phyloP scores from a whole-genome alignment of 2,888 invertebrate species.

The Charanyca ferruginea region DNA sequence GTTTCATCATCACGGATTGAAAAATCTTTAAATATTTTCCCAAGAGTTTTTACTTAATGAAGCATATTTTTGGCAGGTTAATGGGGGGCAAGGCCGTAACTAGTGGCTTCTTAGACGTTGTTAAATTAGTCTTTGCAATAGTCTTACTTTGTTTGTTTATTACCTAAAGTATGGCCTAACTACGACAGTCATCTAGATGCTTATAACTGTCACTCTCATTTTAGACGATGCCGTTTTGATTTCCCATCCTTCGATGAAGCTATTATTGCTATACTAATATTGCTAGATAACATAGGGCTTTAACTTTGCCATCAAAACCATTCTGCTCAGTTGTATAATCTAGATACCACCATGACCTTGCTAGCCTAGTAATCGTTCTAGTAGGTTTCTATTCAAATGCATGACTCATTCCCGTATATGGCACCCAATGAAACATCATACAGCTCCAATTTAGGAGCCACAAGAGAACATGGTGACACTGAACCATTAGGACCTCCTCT shows the following conservation, averaged over 20 bases:
- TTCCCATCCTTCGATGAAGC: not conserved
- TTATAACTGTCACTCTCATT: not conserved
- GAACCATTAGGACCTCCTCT: slow-evolving; percentile 6
- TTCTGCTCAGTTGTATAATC: slow-evolving; percentile 15
- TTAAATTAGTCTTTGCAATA: slow-evolving; percentile 5
- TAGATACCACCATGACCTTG: slow-evolving; percentile 44
- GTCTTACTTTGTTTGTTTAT: not conserved
- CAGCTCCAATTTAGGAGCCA: slow-evolving; percentile 23
- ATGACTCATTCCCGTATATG: slow-evolving; percentile 51
- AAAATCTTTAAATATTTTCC: slow-evolving; percentile 43
- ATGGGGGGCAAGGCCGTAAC: slow-evolving; percentile 19
- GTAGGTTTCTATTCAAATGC: slow-evolving; percentile 37
- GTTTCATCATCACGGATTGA: slow-evolving; percentile 44
- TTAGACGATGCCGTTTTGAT: not conserved
- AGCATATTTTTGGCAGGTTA: slow-evolving; percentile 26
- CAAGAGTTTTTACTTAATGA: slow-evolving; percentile 32
- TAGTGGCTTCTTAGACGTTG: slow-evolving; percentile 12
- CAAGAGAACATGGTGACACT: slow-evolving; percentile 26
- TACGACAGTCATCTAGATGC: not conserved
- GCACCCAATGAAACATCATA: slow-evolving; percentile 39
- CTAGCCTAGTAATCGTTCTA: slow-evolving; percentile 16
- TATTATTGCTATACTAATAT: not conserved
- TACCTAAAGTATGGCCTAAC: not conserved
- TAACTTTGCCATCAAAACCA: slow-evolving; percentile 5
- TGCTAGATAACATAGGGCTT: not conserved